phyloP scores from a whole-genome alignment of 2,797 vertebrate species.

The Alcedo quadribrachys region DNA sequence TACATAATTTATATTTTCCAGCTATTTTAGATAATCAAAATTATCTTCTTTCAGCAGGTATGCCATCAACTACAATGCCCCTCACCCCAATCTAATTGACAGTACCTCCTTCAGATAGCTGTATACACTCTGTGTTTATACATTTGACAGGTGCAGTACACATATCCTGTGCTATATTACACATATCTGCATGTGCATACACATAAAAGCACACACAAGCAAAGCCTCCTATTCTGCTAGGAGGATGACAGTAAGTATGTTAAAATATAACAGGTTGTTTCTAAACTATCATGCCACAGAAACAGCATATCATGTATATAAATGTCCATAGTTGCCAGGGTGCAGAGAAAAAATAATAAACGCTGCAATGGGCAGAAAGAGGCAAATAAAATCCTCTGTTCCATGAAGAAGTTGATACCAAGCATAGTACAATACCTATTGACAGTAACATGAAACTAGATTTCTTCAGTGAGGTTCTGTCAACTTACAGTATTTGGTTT shows the following conservation, averaged over 20 bases:
- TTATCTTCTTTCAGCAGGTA: conserved; percentile 77
- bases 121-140: conserved; percentile 42
- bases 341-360: conserved; percentile 14
- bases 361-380: background rate
- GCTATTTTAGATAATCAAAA: conserved; percentile 79
- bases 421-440: background rate
- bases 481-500: background rate
- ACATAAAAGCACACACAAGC: background rate
- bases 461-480: background rate
- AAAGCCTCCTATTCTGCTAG: background rate
- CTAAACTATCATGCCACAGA: background rate
- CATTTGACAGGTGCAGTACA: conserved; percentile 15
- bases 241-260: background rate
- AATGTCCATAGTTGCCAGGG: background rate
- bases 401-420: background rate
- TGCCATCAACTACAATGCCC: conserved; percentile 64
- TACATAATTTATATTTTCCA: conserved; percentile 79
- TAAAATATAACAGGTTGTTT: background rate
- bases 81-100: conserved; percentile 65
- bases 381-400: background rate
- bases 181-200: background rate
- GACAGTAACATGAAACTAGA: background rate
- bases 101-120: conserved; percentile 60
- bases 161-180: background rate
- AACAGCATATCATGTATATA: background rate